A percentile compares a stretch with the other conserved stretches of the same genome.
These are phyloP conservation scores for Cheirogaleus medius DNA, from an alignment of 2,113 vertebrate species.

Conservation along the genomic window DNA sequence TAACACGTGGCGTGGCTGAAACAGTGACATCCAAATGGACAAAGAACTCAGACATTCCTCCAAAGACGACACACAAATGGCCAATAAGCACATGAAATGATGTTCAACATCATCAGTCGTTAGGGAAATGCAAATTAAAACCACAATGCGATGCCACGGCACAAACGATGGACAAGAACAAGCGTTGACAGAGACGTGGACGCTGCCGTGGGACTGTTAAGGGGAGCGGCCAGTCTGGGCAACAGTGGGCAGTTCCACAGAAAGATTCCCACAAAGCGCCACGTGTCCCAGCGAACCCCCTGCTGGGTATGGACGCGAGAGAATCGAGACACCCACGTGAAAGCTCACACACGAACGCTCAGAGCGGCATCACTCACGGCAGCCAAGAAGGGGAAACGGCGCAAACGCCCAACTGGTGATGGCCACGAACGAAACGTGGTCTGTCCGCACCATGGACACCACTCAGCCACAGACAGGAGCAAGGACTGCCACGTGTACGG, in stretches of 20 bases:
- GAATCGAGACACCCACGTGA: accelerated
- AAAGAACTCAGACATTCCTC: not conserved
- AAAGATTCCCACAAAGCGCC: not conserved
- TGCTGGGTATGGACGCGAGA: no score
- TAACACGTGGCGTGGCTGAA: not conserved
- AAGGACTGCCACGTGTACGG: accelerated
- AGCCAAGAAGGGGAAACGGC: not conserved
- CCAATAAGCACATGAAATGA: not conserved
- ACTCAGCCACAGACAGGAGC: not conserved
- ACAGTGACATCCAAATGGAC: not conserved
- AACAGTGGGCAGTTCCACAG: not conserved
- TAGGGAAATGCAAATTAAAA: not conserved
- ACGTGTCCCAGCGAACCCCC: no score
- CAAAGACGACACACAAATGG: not conserved
- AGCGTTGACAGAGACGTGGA: accelerated
- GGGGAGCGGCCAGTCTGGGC: accelerated
- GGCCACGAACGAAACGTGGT: not conserved
- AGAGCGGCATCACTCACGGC: not conserved
- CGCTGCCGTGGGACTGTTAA: accelerated
- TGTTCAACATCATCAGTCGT: not conserved
- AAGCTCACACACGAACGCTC: accelerated
- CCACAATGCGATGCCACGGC: accelerated
- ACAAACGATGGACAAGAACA: no score
- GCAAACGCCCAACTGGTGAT: not conserved
- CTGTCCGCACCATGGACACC: accelerated